Evolutionary conservation across 2,113 vertebrate genomes (phyloP).

Genomic region (Carollia perspicillata): DNA sequence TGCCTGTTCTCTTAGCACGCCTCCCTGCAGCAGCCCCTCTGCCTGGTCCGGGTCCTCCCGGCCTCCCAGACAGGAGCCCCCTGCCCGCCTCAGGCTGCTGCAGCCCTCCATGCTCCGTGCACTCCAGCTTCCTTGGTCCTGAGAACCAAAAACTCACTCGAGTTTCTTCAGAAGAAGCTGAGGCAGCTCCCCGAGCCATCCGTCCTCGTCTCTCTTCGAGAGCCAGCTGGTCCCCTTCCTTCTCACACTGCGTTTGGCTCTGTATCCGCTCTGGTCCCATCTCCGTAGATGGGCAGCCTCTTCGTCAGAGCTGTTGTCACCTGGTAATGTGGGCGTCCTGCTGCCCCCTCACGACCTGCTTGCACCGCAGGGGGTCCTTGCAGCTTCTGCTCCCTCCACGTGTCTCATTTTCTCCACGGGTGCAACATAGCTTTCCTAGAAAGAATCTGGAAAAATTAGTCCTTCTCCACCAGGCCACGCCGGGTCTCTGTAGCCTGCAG

Average conservation of each 20-base stretch:
- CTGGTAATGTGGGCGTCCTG: accelerated
- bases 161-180: not conserved
- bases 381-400: not conserved
- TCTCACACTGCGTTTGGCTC: not conserved
- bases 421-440: not conserved
- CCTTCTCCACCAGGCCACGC: not conserved
- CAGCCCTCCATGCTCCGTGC: not conserved
- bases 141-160: not conserved
- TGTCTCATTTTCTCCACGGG: not conserved
- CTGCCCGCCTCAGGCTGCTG: not conserved
- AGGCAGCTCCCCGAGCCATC: accelerated
- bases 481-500: not conserved
- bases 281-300: not conserved
- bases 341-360: accelerated
- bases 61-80: not conserved
- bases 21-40: not conserved
- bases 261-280: not conserved
- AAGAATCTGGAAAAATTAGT: not conserved
- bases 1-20: not conserved
- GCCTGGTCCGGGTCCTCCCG: accelerated
- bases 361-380: not conserved
- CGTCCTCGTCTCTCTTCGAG: not conserved
- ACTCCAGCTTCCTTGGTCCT: not conserved
- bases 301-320: not conserved
- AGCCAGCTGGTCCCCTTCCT: too few species aligned